Conservation (phyloP, 2,888 invertebrate species). For the Cacoxenus indagator region DNA sequence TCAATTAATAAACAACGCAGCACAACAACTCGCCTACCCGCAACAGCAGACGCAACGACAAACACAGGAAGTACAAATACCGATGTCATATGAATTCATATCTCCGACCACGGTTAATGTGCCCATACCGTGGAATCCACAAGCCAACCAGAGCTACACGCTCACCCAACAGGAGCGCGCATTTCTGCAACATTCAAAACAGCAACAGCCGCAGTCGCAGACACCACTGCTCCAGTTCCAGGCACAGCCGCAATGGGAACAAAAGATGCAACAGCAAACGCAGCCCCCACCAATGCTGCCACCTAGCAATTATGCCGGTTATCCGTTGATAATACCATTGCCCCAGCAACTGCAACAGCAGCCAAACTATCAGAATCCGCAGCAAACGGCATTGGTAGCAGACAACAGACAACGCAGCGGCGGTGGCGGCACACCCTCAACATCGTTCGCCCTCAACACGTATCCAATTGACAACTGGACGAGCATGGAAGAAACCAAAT, state of each 20-base stretch:
- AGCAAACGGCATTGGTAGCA: background rate
- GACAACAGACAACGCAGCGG: background rate
- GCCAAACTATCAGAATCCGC: background rate
- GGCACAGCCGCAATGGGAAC: background rate
- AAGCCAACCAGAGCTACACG: background rate
- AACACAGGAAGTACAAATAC: background rate
- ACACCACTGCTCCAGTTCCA: background rate
- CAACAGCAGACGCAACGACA: background rate
- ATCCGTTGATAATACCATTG: background rate
- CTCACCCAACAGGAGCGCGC: background rate
- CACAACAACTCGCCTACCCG: background rate
- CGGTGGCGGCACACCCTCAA: too few relatives aligned
- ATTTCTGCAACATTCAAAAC: background rate
- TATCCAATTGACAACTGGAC: too few relatives aligned
- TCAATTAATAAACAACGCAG: too few relatives aligned
- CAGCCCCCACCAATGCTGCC: background rate
- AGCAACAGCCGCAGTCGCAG: background rate
- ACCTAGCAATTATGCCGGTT: background rate
- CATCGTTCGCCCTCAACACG: too few relatives aligned
- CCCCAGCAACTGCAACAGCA: background rate
- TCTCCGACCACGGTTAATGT: background rate
- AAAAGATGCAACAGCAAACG: background rate
- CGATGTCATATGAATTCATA: background rate
- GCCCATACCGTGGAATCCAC: background rate
- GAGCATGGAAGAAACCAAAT: too few relatives aligned